Percentiles rank a stretch among this genome's conserved stretches.
These are phyloP conservation scores for Anseranas semipalmata DNA, from an alignment of 2,113 vertebrate species.

Conservation along the genomic window DNA sequence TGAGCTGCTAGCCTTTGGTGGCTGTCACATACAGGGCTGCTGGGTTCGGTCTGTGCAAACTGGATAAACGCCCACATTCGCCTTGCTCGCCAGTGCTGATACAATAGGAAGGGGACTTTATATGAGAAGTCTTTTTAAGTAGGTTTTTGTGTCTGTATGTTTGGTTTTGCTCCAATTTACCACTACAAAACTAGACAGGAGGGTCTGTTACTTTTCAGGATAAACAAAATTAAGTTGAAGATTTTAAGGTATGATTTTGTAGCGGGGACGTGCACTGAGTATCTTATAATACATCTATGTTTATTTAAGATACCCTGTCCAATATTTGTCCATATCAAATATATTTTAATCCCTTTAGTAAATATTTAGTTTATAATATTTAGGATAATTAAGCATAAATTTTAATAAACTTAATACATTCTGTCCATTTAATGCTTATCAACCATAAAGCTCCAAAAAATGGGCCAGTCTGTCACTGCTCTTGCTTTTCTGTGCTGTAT, in stretches of 20 bases:
- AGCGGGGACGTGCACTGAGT: rapidly evolving
- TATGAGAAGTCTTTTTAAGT: neutral
- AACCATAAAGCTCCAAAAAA: neutral
- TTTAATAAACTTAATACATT: neutral
- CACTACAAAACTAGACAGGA: neutral
- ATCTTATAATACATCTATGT: rapidly evolving
- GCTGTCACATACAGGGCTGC: neutral
- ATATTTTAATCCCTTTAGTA: neutral
- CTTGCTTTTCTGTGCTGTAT: neutral
- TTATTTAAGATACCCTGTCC: neutral
- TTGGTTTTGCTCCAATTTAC: neutral
- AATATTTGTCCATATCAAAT: rapidly evolving
- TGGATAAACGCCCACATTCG: neutral
- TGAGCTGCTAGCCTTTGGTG: neutral
- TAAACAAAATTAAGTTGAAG: neutral
- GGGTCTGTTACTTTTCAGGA: neutral
- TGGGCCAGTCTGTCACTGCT: neutral
- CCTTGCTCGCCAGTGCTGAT: neutral
- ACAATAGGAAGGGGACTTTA: neutral
- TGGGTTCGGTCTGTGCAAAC: neutral
- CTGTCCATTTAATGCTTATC: neutral
- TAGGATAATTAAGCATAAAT: neutral
- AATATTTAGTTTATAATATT: neutral
- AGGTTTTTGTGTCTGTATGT: neutral
- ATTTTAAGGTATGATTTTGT: neutral